Conservation (phyloP, 1,140 invertebrate genomes). For the Pseudomyrmex sp. region DNA sequence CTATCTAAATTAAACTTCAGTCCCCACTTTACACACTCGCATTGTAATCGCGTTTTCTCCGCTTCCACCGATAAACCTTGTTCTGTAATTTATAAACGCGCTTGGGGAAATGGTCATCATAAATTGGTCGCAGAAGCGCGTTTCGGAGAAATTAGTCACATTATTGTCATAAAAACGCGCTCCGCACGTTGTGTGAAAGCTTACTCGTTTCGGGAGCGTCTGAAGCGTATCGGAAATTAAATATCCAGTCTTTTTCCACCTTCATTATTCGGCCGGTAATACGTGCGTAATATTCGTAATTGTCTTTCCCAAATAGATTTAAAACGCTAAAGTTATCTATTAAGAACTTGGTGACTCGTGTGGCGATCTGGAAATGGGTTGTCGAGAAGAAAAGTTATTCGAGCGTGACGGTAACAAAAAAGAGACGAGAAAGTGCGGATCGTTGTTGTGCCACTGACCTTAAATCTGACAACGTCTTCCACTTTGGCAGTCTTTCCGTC, state of each 20-base stretch:
- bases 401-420: background rate
- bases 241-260: conserved; percentile 97
- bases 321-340: conserved; percentile 98
- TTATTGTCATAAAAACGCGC: background rate
- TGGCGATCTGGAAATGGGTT: conserved; percentile 90
- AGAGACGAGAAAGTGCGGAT: conserved; percentile 35
- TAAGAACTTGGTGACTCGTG: conserved; percentile 96
- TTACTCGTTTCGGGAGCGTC: conserved; percentile 92
- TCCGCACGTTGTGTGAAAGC: conserved; percentile 66
- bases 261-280: conserved; percentile 96
- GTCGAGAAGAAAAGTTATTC: background rate
- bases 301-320: conserved; percentile 97
- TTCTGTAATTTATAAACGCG: conserved; percentile 85
- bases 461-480: conserved; percentile 97
- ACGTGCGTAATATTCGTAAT: conserved; percentile 98
- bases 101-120: background rate
- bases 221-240: conserved; percentile 96
- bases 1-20: conserved; percentile 92
- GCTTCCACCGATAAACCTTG: conserved; percentile 92
- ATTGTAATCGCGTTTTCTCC: conserved; percentile 95
- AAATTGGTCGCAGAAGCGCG: background rate
- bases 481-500: conserved; percentile 97
- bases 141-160: no score
- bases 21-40: conserved; percentile 94
- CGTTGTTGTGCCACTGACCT: conserved; percentile 86